Evolutionary conservation across 2,797 vertebrate species (phyloP).

Genomic region (Lutjanus campechanus): DNA sequence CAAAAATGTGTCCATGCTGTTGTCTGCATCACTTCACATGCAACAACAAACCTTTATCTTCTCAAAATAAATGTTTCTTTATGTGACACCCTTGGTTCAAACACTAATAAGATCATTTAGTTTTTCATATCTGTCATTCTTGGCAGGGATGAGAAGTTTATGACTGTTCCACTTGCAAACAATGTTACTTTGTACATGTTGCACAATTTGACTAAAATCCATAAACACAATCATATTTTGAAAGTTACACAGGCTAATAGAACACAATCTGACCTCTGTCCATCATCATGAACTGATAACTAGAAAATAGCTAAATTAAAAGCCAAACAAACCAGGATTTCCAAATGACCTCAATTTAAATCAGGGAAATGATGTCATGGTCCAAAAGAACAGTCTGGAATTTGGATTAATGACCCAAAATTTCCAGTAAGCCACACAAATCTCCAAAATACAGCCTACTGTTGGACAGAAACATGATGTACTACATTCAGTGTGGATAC

Average conservation of each 20-base stretch:
- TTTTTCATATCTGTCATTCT: not conserved
- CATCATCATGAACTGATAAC: no score
- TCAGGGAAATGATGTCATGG: not conserved
- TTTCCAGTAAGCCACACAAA: not conserved
- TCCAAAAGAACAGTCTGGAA: not conserved
- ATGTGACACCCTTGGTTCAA: not conserved
- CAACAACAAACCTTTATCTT: not conserved
- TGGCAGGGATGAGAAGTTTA: not conserved
- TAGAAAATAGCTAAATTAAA: no score
- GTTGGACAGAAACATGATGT: not conserved
- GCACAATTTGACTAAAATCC: not conserved
- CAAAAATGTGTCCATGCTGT: not conserved
- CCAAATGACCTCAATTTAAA: no score
- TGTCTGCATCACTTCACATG: not conserved
- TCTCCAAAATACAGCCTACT: not conserved
- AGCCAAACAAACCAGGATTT: no score
- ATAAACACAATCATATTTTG: not conserved
- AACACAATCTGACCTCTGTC: no score
- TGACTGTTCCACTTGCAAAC: not conserved
- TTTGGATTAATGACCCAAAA: not conserved
- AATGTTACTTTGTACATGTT: not conserved
- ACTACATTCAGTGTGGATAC: not conserved
- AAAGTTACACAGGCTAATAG: not conserved
- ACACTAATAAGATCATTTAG: not conserved
- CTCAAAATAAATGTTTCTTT: not conserved